Evolutionary conservation across 92 coral and sea anemone species (phyloP).

Genomic region (Isaurus tuberculatus): DNA sequence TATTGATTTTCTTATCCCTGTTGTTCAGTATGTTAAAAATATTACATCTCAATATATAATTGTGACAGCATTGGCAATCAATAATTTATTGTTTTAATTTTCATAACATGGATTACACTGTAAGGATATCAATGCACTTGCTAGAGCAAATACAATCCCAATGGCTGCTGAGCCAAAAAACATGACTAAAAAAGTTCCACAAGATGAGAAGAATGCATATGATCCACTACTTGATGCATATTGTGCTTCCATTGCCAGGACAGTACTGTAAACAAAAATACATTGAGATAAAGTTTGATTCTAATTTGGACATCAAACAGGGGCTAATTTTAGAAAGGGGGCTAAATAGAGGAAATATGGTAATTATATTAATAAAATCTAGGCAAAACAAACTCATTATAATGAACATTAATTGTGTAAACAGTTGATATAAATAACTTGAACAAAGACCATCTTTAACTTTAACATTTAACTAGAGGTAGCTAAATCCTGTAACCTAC

Average conservation of each 20-base stretch:
- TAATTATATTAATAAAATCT: too few species aligned
- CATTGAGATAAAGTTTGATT: too few species aligned
- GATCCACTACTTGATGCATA: slow-evolving; percentile 79
- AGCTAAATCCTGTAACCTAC: too few species aligned
- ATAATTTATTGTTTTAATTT: background rate
- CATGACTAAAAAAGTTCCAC: slow-evolving; percentile 91
- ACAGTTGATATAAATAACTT: too few species aligned
- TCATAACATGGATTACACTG: background rate
- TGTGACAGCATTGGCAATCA: background rate
- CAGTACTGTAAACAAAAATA: slow-evolving; percentile 61
- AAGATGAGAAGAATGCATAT: slow-evolving; percentile 85
- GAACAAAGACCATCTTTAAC: too few species aligned
- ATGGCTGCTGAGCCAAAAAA: slow-evolving; percentile 95
- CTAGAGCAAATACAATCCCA: slow-evolving; percentile 92
- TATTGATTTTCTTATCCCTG: too few species aligned
- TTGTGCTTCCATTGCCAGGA: slow-evolving; percentile 75
- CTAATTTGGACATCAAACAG: too few species aligned
- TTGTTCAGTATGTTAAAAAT: background rate
- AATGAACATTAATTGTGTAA: too few species aligned
- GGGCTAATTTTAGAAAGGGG: too few species aligned
- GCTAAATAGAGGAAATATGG: too few species aligned
- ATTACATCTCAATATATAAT: background rate
- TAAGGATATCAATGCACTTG: slow-evolving; percentile 97
- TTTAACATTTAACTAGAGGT: too few species aligned
- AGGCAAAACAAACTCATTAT: too few species aligned